These are phyloP conservation scores for Crypturellus tataupa DNA, from an alignment of 2,797 vertebrate genomes.

Conservation along the genomic window DNA sequence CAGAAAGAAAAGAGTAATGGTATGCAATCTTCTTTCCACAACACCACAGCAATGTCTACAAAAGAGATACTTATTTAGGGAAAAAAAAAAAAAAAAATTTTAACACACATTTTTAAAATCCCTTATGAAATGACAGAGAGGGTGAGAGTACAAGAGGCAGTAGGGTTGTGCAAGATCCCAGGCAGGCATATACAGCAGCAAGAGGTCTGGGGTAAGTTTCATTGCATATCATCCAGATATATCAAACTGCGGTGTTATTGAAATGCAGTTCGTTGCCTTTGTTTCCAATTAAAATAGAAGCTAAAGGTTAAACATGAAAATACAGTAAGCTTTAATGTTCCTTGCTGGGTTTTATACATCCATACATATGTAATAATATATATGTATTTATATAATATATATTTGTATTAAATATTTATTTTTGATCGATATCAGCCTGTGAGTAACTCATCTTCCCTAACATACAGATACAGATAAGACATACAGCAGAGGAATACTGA, in stretches of 20 bases:
- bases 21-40: not conserved
- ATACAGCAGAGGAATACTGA: not conserved
- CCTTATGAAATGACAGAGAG: not conserved
- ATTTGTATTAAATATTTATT: not conserved
- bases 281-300: not conserved
- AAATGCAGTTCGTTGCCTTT: not conserved
- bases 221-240: not conserved
- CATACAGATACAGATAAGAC: not conserved
- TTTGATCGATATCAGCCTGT: not conserved
- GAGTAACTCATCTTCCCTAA: not conserved
- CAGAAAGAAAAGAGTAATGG: not conserved
- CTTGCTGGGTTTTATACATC: not conserved
- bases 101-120: not conserved
- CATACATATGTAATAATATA: not conserved
- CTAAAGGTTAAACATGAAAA: not conserved
- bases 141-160: not conserved
- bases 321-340: not conserved
- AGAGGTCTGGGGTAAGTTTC: not conserved
- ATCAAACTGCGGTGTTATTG: not conserved
- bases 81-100: not conserved
- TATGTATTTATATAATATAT: not conserved
- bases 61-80: not conserved
- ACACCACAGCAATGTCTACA: not conserved
- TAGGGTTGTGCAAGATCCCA: not conserved
- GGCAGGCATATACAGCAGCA: not conserved